phyloP scores from a whole-genome alignment of 2,888 invertebrate species.

The Caenorhabditis sinica region DNA sequence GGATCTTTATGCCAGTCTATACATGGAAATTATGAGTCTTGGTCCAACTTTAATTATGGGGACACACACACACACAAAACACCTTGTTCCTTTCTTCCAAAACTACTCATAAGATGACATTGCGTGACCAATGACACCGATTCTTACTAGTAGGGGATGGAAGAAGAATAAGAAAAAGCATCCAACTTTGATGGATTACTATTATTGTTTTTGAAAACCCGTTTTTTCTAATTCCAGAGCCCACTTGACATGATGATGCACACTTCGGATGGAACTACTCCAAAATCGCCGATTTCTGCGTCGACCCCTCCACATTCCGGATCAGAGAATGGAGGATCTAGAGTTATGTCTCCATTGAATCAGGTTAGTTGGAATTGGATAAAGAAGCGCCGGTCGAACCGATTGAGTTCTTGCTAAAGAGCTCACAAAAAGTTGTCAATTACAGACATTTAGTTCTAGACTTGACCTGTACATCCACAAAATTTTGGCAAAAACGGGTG shows the following conservation, averaged over 20 bases:
- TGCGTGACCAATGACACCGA: conserved; percentile 60
- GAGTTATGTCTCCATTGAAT: conserved; percentile 33
- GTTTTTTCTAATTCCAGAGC: conserved; percentile 22
- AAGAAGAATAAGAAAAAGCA: background rate
- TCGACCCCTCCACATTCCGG: conserved; percentile 35
- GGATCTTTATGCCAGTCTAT: too few relatives aligned
- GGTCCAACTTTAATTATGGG: conserved; percentile 53
- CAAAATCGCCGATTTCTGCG: conserved; percentile 31
- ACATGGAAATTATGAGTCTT: conserved; percentile 7
- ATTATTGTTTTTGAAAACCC: conserved; percentile 52
- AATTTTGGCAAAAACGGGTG: too few relatives aligned
- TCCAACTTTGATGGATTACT: conserved; percentile 61
- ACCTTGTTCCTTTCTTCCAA: conserved; percentile 50
- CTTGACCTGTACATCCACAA: too few relatives aligned
- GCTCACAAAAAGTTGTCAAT: too few relatives aligned
- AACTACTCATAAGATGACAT: conserved; percentile 32
- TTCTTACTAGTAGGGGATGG: conserved; percentile 19
- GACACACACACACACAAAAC: conserved; percentile 32
- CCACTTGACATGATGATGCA: conserved; percentile 27
- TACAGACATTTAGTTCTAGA: too few relatives aligned
- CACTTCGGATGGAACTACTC: background rate
- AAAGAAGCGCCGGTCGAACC: too few relatives aligned
- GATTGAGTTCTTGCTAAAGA: too few relatives aligned
- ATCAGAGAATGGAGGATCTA: conserved; percentile 30
- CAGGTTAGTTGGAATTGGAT: background rate